Conservation (phyloP, 2,797 vertebrate genomes). For the Lutjanus campechanus region DNA sequence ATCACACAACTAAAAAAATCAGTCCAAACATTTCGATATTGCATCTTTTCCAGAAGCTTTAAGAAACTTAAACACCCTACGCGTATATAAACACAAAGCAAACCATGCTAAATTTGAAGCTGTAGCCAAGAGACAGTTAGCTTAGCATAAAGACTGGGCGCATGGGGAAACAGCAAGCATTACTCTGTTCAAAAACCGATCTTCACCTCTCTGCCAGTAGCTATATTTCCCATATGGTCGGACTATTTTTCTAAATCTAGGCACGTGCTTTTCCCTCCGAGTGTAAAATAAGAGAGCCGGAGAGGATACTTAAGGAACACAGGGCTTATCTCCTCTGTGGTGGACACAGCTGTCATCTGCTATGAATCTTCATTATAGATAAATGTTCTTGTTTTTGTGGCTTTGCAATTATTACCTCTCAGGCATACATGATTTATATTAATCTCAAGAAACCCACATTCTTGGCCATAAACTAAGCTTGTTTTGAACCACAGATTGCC, state of each 20-base stretch:
- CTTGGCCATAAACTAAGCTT: background rate
- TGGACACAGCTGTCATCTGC: no score
- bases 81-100: background rate
- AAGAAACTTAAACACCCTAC: background rate
- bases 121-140: no score
- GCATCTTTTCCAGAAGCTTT: no score
- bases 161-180: no score
- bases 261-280: background rate
- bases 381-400: background rate
- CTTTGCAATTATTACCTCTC: background rate
- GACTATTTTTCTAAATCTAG: background rate
- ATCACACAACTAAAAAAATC: background rate
- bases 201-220: background rate
- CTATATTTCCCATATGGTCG: background rate
- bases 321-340: no score
- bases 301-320: background rate
- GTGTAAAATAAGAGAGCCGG: background rate
- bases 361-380: background rate
- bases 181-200: background rate
- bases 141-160: no score
- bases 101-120: no score
- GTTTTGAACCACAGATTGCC: background rate
- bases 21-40: no score
- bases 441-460: background rate
- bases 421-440: background rate